A percentile compares a stretch with the other conserved stretches of the same genome.
Conservation (phyloP, 2,797 vertebrate genomes). For the Notamacropus eugenii region DNA sequence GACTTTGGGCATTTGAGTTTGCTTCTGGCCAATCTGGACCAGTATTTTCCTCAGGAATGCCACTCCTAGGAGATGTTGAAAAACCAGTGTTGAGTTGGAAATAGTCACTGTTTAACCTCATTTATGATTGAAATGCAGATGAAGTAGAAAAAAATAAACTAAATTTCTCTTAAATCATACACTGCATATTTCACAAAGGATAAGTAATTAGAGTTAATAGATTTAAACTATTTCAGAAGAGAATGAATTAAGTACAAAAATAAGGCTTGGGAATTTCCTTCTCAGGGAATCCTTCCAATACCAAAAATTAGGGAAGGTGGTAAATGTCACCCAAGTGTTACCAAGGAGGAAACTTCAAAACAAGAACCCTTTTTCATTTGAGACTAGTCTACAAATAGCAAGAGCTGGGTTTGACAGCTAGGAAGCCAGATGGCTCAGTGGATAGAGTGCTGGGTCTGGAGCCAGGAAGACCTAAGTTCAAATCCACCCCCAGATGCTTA, state of each 20-base stretch:
- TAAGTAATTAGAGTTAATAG: conserved; percentile 23
- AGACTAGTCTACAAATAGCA: not conserved
- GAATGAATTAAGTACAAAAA: not conserved
- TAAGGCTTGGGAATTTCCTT: not conserved
- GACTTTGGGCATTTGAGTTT: conserved; percentile 15
- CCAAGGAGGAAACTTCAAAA: not conserved
- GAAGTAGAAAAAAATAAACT: conserved; percentile 6
- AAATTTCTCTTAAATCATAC: conserved; percentile 11
- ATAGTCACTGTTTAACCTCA: conserved; percentile 11
- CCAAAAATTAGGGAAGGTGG: conserved; percentile 1
- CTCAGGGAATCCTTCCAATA: conserved; percentile 25
- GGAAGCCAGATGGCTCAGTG: not conserved
- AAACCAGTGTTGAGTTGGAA: conserved; percentile 21
- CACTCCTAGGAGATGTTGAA: not conserved
- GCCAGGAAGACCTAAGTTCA: not conserved
- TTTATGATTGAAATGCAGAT: conserved; percentile 18
- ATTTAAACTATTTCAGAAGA: not conserved
- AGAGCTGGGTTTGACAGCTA: too few relatives aligned
- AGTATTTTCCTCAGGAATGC: conserved; percentile 51
- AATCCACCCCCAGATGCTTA: not conserved
- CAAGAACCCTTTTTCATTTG: not conserved
- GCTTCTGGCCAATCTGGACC: conserved; percentile 29
- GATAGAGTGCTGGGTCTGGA: not conserved
- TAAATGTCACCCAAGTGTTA: not conserved
- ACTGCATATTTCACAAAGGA: conserved; percentile 22